Percentiles rank a stretch among this genome's conserved stretches.
Conservation (phyloP, 2,797 vertebrate genomes). For the Coendou prehensilis region DNA sequence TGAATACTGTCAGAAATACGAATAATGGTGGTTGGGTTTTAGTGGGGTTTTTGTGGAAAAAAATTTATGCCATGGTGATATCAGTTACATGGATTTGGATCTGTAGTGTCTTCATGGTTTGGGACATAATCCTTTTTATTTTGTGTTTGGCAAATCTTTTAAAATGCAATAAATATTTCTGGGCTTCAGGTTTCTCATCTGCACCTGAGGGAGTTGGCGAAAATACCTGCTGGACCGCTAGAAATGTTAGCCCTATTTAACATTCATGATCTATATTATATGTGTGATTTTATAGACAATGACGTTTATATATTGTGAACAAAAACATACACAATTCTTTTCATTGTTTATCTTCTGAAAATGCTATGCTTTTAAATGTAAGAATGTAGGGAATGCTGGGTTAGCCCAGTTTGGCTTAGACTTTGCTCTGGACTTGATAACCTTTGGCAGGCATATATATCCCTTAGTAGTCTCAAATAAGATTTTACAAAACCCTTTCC, state of each 20-base stretch:
- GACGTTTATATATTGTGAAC: neutral
- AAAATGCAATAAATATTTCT: conserved; percentile 3
- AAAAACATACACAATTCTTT: neutral
- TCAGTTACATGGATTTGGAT: neutral
- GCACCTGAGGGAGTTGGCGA: neutral
- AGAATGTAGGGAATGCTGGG: neutral
- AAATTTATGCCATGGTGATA: neutral
- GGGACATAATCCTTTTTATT: neutral
- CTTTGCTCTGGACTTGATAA: neutral
- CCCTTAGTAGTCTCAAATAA: neutral
- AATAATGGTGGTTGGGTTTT: neutral
- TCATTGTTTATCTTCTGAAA: conserved; percentile 19
- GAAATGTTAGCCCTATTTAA: neutral
- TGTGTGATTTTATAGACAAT: neutral
- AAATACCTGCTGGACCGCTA: neutral
- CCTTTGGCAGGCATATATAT: neutral
- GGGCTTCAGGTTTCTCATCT: neutral
- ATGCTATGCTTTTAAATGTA: neutral
- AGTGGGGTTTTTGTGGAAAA: neutral
- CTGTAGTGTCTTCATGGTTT: conserved; percentile 17
- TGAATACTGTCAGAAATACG: conserved; percentile 1
- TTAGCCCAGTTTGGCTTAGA: neutral
- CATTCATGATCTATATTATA: neutral
- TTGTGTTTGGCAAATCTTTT: conserved; percentile 12
- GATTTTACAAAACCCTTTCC: neutral